These are phyloP conservation scores for Nomada ferruginata DNA, from an alignment of 2,888 invertebrate species.

Conservation along the genomic window DNA sequence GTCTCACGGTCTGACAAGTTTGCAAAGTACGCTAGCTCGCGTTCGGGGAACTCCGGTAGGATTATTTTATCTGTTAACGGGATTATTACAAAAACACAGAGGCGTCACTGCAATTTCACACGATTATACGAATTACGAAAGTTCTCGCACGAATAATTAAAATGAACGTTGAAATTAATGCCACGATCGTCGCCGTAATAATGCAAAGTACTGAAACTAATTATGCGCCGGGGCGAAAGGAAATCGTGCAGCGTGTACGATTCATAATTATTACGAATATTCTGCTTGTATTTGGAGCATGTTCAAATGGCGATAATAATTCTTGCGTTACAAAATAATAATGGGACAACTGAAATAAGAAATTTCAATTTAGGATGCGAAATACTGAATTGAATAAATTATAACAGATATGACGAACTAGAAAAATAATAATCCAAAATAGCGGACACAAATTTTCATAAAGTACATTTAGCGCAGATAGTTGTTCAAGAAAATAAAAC, in stretches of 20 bases:
- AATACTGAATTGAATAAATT: too few relatives aligned
- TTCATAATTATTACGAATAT: neutral
- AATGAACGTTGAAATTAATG: conserved; percentile 32
- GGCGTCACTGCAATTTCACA: conserved; percentile 1
- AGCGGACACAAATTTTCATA: too few relatives aligned
- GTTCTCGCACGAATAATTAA: conserved; percentile 18
- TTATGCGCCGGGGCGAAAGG: neutral
- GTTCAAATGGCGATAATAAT: too few relatives aligned
- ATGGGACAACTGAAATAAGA: too few relatives aligned
- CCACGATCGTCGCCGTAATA: conserved; percentile 1
- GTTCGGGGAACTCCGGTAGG: neutral
- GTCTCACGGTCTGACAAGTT: neutral
- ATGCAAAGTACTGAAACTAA: neutral
- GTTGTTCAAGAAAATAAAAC: too few relatives aligned
- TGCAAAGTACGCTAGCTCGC: neutral
- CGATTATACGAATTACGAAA: conserved; percentile 35
- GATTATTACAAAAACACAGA: conserved; percentile 14
- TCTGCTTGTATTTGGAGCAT: too few relatives aligned
- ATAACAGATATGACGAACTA: too few relatives aligned
- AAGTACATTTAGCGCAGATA: too few relatives aligned
- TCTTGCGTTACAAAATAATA: too few relatives aligned
- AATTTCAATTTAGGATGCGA: too few relatives aligned
- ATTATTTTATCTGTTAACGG: conserved; percentile 16
- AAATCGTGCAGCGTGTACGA: neutral
- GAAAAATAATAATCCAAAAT: too few relatives aligned